A percentile compares a stretch with the other conserved stretches of the same genome.
Evolutionary conservation across 2,797 vertebrate genomes (phyloP).

Genomic region (Hyperoplus lanceolatus): DNA sequence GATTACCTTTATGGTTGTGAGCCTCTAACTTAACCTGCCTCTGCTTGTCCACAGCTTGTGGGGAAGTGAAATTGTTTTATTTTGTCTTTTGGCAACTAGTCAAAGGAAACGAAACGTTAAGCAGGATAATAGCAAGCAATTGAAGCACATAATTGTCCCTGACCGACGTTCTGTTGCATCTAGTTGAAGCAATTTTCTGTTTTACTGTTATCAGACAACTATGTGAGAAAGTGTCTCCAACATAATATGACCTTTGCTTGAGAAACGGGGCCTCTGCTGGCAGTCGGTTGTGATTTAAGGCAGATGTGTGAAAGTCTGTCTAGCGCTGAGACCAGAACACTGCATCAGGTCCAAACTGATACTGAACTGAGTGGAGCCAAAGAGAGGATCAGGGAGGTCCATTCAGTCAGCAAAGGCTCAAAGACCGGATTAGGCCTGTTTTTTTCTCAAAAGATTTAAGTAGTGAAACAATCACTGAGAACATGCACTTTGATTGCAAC

Average conservation of each 20-base stretch:
- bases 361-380: conserved; percentile 36
- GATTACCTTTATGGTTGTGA: conserved; percentile 38
- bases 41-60: conserved; percentile 70
- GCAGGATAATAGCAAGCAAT: conserved; percentile 73
- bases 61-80: conserved; percentile 59
- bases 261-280: conserved; percentile 64
- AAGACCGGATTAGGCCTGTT: conserved; percentile 1
- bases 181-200: conserved; percentile 61
- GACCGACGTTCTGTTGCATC: conserved; percentile 72
- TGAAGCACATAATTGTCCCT: conserved; percentile 62
- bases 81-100: conserved; percentile 70
- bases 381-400: conserved; percentile 31
- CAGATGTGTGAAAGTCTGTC: conserved; percentile 79
- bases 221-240: conserved; percentile 69
- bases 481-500: conserved; percentile 31
- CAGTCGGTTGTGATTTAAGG: conserved; percentile 73
- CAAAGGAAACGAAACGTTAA: conserved; percentile 59
- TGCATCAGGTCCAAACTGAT: conserved; percentile 48
- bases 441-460: conserved; percentile 31
- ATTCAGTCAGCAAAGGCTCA: conserved; percentile 16
- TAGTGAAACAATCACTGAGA: conserved; percentile 34
- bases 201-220: conserved; percentile 64
- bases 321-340: conserved; percentile 40
- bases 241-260: conserved; percentile 52
- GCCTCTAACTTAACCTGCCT: conserved; percentile 63